Conservation (phyloP, 2,888 invertebrate genomes). For the Athalia circularis region DNA sequence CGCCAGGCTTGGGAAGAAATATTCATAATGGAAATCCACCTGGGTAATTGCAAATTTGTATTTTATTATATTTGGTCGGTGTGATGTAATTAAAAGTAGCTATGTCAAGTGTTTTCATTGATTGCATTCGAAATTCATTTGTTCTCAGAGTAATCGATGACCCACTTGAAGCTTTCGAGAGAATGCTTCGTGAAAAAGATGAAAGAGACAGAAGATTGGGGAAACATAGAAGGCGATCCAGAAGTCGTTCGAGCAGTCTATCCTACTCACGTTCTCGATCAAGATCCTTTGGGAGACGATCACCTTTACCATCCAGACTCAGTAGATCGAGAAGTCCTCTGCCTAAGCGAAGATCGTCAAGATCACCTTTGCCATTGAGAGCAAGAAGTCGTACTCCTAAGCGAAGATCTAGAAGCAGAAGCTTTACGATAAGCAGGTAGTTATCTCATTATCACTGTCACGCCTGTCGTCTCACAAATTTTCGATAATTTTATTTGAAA, state of each 20-base stretch:
- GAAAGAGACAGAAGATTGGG: constrained; percentile 81
- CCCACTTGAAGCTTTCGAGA: constrained; percentile 90
- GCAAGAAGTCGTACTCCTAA: constrained; percentile 70
- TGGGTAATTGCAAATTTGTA: constrained; percentile 70
- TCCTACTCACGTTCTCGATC: constrained; percentile 75
- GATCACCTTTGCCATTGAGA: constrained; percentile 68
- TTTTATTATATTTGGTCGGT: constrained; percentile 27
- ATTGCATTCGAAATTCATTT: no score
- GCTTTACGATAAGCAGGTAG: constrained; percentile 78
- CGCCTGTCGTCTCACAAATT: no score
- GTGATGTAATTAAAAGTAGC: neutral
- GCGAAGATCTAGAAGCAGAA: constrained; percentile 73
- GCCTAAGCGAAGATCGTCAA: constrained; percentile 66
- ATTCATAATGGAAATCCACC: constrained; percentile 75
- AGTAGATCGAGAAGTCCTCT: constrained; percentile 73
- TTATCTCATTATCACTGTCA: constrained; percentile 41
- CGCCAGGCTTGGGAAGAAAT: constrained; percentile 77
- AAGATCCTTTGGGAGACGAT: constrained; percentile 69
- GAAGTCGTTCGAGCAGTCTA: constrained; percentile 75
- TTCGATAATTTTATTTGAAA: no score
- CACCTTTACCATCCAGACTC: constrained; percentile 68
- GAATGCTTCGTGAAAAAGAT: constrained; percentile 90
- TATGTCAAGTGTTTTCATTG: constrained; percentile 24
- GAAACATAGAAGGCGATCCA: constrained; percentile 77
- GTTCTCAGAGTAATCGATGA: constrained; percentile 88